Percentiles rank a stretch among this genome's conserved stretches.
Conservation (phyloP, 2,888 invertebrate genomes). For the Bellardia bayeri region DNA sequence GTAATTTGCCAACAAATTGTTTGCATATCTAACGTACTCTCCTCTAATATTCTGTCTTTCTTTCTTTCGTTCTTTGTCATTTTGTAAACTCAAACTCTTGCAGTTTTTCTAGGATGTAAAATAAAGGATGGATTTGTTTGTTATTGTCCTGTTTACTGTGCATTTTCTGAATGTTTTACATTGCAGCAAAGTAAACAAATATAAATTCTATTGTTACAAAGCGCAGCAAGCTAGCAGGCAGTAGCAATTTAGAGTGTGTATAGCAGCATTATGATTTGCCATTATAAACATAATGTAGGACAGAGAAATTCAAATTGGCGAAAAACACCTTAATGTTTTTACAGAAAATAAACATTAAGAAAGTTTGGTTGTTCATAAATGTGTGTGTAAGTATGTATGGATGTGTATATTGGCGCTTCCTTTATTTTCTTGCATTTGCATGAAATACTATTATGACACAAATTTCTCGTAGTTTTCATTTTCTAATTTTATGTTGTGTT, state of each 20-base stretch:
- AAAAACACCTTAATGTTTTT: conserved; percentile 27
- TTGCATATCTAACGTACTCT: conserved; percentile 20
- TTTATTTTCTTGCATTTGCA: conserved; percentile 57
- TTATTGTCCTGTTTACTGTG: conserved; percentile 6
- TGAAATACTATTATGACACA: conserved; percentile 70
- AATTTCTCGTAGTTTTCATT: conserved; percentile 56
- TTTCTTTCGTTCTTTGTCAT: conserved; percentile 18
- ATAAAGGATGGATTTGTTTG: conserved; percentile 8
- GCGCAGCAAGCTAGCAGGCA: not conserved
- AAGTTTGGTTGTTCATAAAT: not conserved
- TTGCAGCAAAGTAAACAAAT: conserved; percentile 45
- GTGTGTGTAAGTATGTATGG: not conserved
- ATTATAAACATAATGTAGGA: conserved; percentile 6
- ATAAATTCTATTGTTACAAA: conserved; percentile 38
- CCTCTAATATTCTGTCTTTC: not conserved
- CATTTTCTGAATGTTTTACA: conserved; percentile 9
- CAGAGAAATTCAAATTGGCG: conserved; percentile 12
- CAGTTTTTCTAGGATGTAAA: not conserved
- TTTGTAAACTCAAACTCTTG: not conserved
- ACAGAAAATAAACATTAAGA: not conserved
- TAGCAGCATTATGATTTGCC: conserved; percentile 5
- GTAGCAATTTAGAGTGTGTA: not conserved
- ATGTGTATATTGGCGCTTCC: not conserved
- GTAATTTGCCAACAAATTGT: conserved; percentile 68
- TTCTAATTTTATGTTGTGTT: conserved; percentile 62